phyloP scores from a whole-genome alignment of 2,797 vertebrate species.

The Girardinus metallicus region DNA sequence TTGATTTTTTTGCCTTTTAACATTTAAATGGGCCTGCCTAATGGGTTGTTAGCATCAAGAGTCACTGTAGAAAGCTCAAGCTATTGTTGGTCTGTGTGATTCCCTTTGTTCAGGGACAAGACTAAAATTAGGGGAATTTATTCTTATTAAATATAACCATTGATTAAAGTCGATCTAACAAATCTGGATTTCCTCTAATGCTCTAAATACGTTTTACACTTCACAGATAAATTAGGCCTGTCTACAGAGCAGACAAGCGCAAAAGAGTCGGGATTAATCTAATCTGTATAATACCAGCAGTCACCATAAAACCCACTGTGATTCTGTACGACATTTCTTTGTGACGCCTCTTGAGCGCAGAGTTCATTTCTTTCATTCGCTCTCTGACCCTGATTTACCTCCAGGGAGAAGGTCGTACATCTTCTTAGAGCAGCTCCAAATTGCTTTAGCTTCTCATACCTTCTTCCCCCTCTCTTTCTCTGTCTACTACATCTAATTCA shows the following conservation, averaged over 20 bases:
- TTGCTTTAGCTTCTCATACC: constrained; percentile 48
- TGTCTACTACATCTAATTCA: constrained; percentile 47
- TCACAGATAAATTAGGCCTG: constrained; percentile 1
- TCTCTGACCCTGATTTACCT: constrained; percentile 63
- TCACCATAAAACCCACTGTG: constrained; percentile 32
- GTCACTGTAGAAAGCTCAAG: neutral
- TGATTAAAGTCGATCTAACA: neutral
- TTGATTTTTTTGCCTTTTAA: neutral
- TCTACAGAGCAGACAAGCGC: constrained; percentile 20
- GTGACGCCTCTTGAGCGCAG: constrained; percentile 30
- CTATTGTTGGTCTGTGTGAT: neutral
- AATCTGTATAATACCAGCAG: constrained; percentile 47
- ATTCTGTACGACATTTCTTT: constrained; percentile 28
- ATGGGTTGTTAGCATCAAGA: too few relatives aligned
- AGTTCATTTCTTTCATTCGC: constrained; percentile 32
- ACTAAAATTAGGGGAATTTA: neutral
- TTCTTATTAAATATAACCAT: neutral
- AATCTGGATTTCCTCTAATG: neutral
- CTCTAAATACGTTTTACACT: neutral
- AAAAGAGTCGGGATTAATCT: constrained; percentile 21
- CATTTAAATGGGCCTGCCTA: neutral
- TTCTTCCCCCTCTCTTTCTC: constrained; percentile 22
- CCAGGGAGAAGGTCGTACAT: constrained; percentile 51
- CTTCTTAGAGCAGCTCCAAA: constrained; percentile 60
- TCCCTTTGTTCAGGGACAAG: neutral